Base-by-base conservation (phyloP, 2,888 invertebrate genomes). In the Meiosimyza platycephala region DNA sequence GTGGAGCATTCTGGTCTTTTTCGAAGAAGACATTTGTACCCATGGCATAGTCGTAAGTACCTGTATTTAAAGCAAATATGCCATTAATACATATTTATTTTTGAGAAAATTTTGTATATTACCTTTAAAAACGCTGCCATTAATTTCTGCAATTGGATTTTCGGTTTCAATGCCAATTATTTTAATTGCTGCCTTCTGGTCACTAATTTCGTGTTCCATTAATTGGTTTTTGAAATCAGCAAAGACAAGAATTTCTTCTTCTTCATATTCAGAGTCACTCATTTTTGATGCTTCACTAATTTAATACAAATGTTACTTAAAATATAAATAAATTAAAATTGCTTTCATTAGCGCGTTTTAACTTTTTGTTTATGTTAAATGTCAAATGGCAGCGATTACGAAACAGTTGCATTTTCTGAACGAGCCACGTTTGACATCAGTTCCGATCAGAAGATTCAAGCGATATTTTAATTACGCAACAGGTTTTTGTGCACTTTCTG, bases 11-110 rank as follows among this genome's bases (percentile, higher is more conserved):
- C 48, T 89, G 86, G 75, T 91, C 90, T 79, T 91, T 91, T 82
- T 92, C 91, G 83, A 94, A 94, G 83, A 94, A 93, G 83, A 94
- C 88, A 77, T 92, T 91, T 16, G 94, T 94, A 22, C 94, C 94
- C 74, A 92, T 84, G 11, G 91, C 89, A 82, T 91, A 90, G 80
- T 92, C 91, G 85, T 91, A 93, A 67, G 89, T 89, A 18, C 94
- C 94, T 91, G 84, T 3, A 72, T 71, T 7, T 60, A 22, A 73
- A 62, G 15, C 28, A 28, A 4, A 3, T 3, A 60, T 54, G 16
- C 47, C n/a, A 15, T 59, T 47, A 54, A 40, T 18, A 12, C 4
- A 16, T 18, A 13, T 48, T n/a, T n/a, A 15, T n/a, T 54, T 22
- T 16, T 2, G 16, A 4, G n/a, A 1, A 16, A 60, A 22, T 51